Evolutionary conservation across 2,888 invertebrate species (phyloP).

Genomic region (Scaptomyza parva): DNA sequence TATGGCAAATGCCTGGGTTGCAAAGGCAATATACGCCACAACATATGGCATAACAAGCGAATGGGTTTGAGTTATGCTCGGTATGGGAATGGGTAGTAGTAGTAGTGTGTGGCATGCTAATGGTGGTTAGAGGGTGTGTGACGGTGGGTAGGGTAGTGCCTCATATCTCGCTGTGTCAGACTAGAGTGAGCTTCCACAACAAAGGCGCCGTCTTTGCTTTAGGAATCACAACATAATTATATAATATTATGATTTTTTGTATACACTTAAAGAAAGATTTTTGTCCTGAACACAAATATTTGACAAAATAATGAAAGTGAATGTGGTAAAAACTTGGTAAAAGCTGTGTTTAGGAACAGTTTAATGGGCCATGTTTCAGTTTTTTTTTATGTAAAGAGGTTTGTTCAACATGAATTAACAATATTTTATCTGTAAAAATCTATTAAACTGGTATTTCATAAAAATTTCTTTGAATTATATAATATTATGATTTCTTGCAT

Average conservation of each 20-base stretch:
- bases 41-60: conserved; percentile 49
- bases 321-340: too few relatives aligned
- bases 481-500: not conserved
- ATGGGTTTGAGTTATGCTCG: not conserved
- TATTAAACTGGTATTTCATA: too few relatives aligned
- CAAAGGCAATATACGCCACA: conserved; percentile 52
- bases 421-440: too few relatives aligned
- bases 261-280: not conserved
- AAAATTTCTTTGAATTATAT: too few relatives aligned
- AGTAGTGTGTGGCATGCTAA: not conserved
- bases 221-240: not conserved
- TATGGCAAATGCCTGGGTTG: conserved; percentile 57
- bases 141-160: not conserved
- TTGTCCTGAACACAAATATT: not conserved
- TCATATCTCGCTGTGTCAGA: conserved; percentile 13
- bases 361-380: too few relatives aligned
- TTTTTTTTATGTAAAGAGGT: too few relatives aligned
- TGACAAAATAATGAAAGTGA: not conserved
- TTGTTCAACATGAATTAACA: too few relatives aligned
- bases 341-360: not conserved
- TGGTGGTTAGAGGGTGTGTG: not conserved
- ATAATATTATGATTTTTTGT: not conserved
- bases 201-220: conserved; percentile 23
- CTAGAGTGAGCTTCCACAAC: conserved; percentile 18
- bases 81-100: too few relatives aligned